Evolutionary conservation across 2,888 invertebrate genomes (phyloP).

Genomic region (Oscheius sp.): DNA sequence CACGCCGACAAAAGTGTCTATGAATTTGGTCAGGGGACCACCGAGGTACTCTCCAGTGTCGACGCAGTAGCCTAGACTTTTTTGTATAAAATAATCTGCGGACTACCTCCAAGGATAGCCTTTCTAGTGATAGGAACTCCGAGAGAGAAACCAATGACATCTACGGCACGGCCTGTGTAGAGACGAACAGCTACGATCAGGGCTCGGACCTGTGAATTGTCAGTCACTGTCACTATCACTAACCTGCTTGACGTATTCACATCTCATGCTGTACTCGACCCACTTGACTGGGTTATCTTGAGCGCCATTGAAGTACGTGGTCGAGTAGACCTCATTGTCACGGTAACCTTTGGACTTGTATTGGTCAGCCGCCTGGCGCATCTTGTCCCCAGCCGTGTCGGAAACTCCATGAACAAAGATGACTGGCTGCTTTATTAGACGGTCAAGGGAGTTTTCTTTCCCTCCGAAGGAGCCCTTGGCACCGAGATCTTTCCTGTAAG

Average conservation of each 20-base stretch:
- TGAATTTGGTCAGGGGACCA: constrained; percentile 61
- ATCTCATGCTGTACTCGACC: constrained; percentile 71
- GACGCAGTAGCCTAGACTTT: constrained; percentile 61
- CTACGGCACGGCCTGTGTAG: constrained; percentile 71
- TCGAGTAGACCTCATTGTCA: constrained; percentile 68
- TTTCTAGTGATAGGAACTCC: constrained; percentile 71
- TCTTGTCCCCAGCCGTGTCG: constrained; percentile 69
- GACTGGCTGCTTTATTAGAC: constrained; percentile 65
- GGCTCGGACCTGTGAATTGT: constrained; percentile 62
- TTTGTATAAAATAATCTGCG: too few relatives aligned
- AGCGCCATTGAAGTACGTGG: constrained; percentile 72
- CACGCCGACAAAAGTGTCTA: constrained; percentile 71
- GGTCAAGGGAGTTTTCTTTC: constrained; percentile 51
- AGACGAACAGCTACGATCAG: constrained; percentile 71
- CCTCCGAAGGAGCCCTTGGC: constrained; percentile 69
- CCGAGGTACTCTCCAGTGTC: constrained; percentile 70
- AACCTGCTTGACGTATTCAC: constrained; percentile 67
- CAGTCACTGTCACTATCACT: too few relatives aligned
- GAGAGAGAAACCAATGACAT: constrained; percentile 71
- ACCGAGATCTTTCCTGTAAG: constrained; percentile 63
- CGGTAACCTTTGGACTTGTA: constrained; percentile 58
- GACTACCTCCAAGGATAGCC: constrained; percentile 69
- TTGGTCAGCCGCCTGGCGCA: constrained; percentile 60
- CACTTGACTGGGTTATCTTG: constrained; percentile 72
- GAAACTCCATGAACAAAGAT: constrained; percentile 72